A percentile compares a stretch with the other conserved stretches of the same genome.
Evolutionary conservation across 1,140 invertebrate species (phyloP).

Genomic region (Drosophila rufa): DNA sequence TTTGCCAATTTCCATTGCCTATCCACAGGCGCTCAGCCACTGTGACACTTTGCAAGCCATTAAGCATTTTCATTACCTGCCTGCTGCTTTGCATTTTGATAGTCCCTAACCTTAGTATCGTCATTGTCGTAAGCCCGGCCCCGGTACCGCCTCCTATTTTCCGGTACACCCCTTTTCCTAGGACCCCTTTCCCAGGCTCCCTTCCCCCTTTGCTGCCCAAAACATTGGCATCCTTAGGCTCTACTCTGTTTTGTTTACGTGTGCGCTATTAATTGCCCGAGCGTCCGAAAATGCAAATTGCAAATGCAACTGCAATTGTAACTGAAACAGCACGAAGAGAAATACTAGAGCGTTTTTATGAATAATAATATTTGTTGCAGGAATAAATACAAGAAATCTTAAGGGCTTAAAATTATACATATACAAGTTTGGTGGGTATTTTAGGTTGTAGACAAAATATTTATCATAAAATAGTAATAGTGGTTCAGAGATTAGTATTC

Average conservation of each 20-base stretch:
- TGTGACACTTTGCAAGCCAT: slow-evolving; percentile 83
- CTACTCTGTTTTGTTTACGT: slow-evolving; percentile 77
- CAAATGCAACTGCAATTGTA: slow-evolving; percentile 77
- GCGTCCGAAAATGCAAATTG: slow-evolving; percentile 78
- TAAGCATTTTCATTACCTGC: slow-evolving; percentile 83
- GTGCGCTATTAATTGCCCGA: slow-evolving; percentile 80
- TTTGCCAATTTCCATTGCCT: slow-evolving; percentile 51
- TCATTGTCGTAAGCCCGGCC: slow-evolving; percentile 51
- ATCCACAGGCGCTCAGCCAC: slow-evolving; percentile 72
- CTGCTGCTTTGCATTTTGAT: slow-evolving; percentile 81
- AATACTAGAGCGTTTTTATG: too few relatives aligned
- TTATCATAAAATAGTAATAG: too few relatives aligned
- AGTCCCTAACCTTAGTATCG: slow-evolving; percentile 67
- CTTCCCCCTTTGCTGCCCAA: not conserved
- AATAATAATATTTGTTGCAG: too few relatives aligned
- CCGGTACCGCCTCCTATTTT: not conserved
- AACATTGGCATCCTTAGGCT: slow-evolving; percentile 4
- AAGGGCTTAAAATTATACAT: not conserved
- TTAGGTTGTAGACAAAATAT: not conserved
- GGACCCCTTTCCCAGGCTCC: not conserved
- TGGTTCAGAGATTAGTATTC: too few relatives aligned
- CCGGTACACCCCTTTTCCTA: not conserved
- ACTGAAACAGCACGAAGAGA: slow-evolving; percentile 26
- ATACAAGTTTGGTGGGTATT: not conserved
- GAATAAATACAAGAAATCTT: too few relatives aligned